phyloP scores from a whole-genome alignment of 2,888 invertebrate species.

The Neelides folsomi region DNA sequence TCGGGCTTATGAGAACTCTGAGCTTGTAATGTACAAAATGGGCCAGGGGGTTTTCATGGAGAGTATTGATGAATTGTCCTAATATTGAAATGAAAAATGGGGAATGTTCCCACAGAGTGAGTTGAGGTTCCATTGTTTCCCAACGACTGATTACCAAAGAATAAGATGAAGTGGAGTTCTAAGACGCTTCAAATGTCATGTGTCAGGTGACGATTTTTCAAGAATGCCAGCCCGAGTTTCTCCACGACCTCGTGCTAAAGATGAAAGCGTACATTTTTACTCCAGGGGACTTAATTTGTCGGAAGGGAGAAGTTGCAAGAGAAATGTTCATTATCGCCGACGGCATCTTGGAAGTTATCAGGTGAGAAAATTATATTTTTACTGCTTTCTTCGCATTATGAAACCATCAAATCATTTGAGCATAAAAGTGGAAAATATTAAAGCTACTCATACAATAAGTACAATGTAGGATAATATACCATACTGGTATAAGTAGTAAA shows the following conservation, averaged over 20 bases:
- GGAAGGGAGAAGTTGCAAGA: conserved; percentile 84
- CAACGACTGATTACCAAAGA: no score
- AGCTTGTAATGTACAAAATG: no score
- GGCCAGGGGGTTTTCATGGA: no score
- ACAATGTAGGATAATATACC: no score
- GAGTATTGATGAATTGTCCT: no score
- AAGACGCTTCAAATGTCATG: background rate
- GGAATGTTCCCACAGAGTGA: no score
- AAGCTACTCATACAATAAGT: no score
- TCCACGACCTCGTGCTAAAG: conserved; percentile 89
- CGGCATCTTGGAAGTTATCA: conserved; percentile 83
- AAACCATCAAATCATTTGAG: background rate
- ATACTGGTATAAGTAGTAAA: no score
- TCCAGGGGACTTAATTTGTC: conserved; percentile 89
- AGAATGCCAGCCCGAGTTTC: conserved; percentile 94
- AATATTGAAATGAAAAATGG: no score
- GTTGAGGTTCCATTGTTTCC: no score
- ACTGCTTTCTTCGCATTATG: background rate
- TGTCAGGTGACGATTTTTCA: conserved; percentile 79
- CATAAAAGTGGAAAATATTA: background rate
- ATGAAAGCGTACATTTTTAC: conserved; percentile 98
- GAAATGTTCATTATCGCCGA: conserved; percentile 99
- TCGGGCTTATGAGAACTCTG: no score
- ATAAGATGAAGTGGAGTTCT: no score
- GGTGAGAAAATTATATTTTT: conserved; percentile 36